A percentile compares a stretch with the other conserved stretches of the same genome.
phyloP scores from a whole-genome alignment of 2,888 invertebrate genomes.

The Hyles lineata region DNA sequence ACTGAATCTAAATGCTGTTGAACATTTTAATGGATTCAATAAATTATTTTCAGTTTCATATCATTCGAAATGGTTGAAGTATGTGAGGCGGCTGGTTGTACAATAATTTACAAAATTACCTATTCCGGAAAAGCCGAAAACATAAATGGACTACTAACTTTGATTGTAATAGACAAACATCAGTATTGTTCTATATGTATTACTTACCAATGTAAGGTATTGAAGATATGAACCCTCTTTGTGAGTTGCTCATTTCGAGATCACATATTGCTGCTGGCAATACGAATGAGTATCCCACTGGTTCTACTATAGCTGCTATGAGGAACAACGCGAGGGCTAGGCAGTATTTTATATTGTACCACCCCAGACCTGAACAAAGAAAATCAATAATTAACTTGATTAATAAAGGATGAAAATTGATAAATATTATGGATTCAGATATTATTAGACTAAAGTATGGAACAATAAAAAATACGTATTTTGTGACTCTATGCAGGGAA shows the following conservation, averaged over 20 bases:
- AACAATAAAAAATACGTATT: too few relatives aligned
- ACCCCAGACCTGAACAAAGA: conserved; percentile 63
- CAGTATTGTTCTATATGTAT: neutral
- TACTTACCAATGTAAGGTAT: conserved; percentile 86
- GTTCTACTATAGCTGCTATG: conserved; percentile 87
- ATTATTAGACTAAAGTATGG: too few relatives aligned
- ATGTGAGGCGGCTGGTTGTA: too few relatives aligned
- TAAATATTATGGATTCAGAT: neutral
- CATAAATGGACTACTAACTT: too few relatives aligned
- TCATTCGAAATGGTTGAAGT: too few relatives aligned
- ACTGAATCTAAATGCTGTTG: too few relatives aligned
- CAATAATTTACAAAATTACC: too few relatives aligned
- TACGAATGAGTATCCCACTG: conserved; percentile 86
- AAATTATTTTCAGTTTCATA: too few relatives aligned
- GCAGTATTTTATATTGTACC: conserved; percentile 71
- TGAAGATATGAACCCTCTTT: conserved; percentile 85
- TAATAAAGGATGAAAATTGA: conserved; percentile 16
- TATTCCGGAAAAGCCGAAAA: too few relatives aligned
- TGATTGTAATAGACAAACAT: neutral
- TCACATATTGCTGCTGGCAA: conserved; percentile 88
- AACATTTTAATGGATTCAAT: too few relatives aligned
- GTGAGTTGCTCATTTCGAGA: conserved; percentile 81
- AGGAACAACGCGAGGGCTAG: conserved; percentile 70
- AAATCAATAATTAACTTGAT: neutral
- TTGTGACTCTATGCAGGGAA: too few relatives aligned